These are phyloP conservation scores for Heliconius sara DNA, from an alignment of 2,888 invertebrate genomes.

Conservation along the genomic window DNA sequence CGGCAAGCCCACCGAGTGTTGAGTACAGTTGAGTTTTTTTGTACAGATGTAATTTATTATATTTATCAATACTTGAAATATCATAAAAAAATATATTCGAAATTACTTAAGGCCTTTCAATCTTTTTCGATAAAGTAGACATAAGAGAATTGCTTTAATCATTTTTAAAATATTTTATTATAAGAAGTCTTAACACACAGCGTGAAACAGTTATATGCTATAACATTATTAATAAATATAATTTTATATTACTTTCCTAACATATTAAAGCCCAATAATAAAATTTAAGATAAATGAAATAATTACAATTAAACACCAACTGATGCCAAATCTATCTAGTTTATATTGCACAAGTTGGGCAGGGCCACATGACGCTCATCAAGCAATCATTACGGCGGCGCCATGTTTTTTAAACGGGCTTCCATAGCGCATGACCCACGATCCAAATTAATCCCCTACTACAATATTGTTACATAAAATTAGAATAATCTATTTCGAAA, in stretches of 20 bases:
- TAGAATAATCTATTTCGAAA: conserved; percentile 65
- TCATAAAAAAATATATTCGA: too few species aligned
- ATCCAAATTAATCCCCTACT: conserved; percentile 77
- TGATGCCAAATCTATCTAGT: conserved; percentile 37
- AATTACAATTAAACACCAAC: conserved; percentile 33
- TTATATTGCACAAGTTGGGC: conserved; percentile 51
- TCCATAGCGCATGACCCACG: conserved; percentile 68
- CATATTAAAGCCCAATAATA: background rate
- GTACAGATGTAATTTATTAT: too few species aligned
- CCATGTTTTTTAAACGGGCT: conserved; percentile 82
- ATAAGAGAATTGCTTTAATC: too few species aligned
- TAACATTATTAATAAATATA: background rate
- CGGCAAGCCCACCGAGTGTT: too few species aligned
- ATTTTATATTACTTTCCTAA: background rate
- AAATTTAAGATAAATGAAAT: conserved; percentile 22
- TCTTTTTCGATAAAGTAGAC: too few species aligned
- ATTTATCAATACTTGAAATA: too few species aligned
- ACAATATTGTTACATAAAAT: conserved; percentile 71
- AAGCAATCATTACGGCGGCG: conserved; percentile 80
- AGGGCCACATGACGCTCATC: conserved; percentile 69
- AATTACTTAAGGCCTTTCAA: too few species aligned
- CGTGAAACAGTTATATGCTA: background rate
- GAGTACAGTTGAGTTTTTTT: too few species aligned
- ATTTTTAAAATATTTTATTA: too few species aligned
- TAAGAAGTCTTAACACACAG: background rate